Conservation (phyloP, 2,888 invertebrate genomes). For the Melieria omissa region DNA sequence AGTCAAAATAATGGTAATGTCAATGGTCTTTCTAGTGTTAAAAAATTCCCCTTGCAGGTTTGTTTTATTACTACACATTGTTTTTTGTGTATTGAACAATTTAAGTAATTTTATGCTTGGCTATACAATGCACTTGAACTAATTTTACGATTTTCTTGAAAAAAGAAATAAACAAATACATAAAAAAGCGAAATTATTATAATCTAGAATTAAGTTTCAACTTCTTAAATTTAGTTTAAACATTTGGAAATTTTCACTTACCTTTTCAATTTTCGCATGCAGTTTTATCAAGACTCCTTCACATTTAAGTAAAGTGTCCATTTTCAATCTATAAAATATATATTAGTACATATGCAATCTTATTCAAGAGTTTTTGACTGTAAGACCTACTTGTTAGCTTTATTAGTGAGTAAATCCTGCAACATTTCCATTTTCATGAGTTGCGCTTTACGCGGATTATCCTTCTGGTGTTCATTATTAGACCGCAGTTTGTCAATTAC, state of each 20-base stretch:
- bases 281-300: constrained; percentile 55
- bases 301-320: constrained; percentile 56
- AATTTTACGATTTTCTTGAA: too few species aligned
- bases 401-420: constrained; percentile 49
- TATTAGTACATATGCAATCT: neutral
- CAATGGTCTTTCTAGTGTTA: too few species aligned
- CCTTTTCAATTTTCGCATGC: constrained; percentile 56
- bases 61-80: too few species aligned
- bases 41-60: too few species aligned
- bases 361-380: neutral
- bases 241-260: constrained; percentile 34
- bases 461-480: constrained; percentile 54
- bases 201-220: neutral
- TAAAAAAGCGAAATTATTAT: too few species aligned
- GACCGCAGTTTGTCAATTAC: constrained; percentile 74
- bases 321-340: constrained; percentile 50
- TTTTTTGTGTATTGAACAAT: too few species aligned
- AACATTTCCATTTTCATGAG: constrained; percentile 57
- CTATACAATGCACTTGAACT: too few species aligned
- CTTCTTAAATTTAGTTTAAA: neutral
- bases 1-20: too few species aligned
- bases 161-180: neutral
- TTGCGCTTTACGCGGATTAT: constrained; percentile 51
- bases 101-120: too few species aligned
- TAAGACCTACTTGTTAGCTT: constrained; percentile 48